Conservation (phyloP, 30 jellyfish, hydroid and myxozoan genomes). For the Nemopilema nomurai region DNA sequence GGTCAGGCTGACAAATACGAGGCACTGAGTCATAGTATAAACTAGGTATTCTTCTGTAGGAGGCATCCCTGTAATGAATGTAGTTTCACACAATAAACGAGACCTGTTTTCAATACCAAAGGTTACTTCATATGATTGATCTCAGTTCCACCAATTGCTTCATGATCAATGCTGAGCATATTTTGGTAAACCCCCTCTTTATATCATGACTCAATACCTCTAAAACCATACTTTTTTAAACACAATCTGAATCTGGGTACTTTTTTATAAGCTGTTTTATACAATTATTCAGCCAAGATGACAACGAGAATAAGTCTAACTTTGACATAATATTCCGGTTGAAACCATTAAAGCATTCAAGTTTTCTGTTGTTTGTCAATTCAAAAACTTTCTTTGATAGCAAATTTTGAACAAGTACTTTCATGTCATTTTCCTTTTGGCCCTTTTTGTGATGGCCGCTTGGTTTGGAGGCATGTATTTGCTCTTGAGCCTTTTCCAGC, state of each 20-base stretch:
- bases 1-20: too few species aligned
- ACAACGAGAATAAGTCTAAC: slow-evolving; percentile 19
- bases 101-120: too few species aligned
- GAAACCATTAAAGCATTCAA: slow-evolving; percentile 19
- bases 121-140: too few species aligned
- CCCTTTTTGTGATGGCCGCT: slow-evolving; percentile 15
- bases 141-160: too few species aligned
- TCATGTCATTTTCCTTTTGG: slow-evolving; percentile 2
- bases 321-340: slow-evolving; percentile 26
- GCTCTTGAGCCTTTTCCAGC: slow-evolving; percentile 11
- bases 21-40: too few species aligned
- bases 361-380: background rate
- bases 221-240: background rate
- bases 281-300: slow-evolving; percentile 18
- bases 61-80: too few species aligned
- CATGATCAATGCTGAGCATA: too few species aligned
- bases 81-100: too few species aligned
- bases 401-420: slow-evolving; percentile 3
- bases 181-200: background rate
- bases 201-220: background rate
- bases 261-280: slow-evolving; percentile 16
- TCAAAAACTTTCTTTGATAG: background rate
- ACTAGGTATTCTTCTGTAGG: too few species aligned
- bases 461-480: slow-evolving; percentile 2
- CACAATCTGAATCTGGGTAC: background rate